These are phyloP conservation scores for Leucophenga maculata DNA, from an alignment of 2,888 invertebrate species.

Conservation along the genomic window DNA sequence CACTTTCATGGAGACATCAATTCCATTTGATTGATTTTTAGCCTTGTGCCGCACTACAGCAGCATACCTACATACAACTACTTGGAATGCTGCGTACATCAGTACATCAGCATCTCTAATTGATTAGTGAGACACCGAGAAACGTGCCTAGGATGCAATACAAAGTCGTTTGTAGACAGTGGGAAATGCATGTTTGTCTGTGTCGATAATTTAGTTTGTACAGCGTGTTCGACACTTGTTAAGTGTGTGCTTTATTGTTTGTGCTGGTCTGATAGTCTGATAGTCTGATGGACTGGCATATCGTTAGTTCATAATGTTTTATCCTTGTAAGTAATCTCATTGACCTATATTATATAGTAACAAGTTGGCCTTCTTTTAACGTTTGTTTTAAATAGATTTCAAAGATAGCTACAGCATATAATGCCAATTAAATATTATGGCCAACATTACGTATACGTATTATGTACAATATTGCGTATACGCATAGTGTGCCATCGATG, in stretches of 20 bases:
- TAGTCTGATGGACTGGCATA: background rate
- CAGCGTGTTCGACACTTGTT: no score
- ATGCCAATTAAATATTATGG: background rate
- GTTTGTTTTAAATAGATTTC: no score
- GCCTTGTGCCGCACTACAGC: background rate
- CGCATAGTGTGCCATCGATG: background rate
- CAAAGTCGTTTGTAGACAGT: background rate
- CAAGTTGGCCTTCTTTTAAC: no score
- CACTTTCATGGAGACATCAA: constrained; percentile 6
- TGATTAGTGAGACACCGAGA: constrained; percentile 15
- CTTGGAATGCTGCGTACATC: no score
- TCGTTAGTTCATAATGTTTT: background rate
- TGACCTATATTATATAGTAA: no score
- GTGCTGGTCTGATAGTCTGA: background rate
- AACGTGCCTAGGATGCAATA: constrained; percentile 2
- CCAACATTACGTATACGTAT: background rate
- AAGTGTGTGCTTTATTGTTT: background rate
- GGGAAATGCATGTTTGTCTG: background rate
- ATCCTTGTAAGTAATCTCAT: no score
- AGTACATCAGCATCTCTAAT: background rate
- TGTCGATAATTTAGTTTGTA: no score
- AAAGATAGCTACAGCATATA: background rate
- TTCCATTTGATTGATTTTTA: constrained; percentile 17
- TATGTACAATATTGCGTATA: background rate
- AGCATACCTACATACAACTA: background rate